These are phyloP conservation scores for Bellardia bayeri DNA, from an alignment of 2,888 invertebrate genomes.

Conservation along the genomic window DNA sequence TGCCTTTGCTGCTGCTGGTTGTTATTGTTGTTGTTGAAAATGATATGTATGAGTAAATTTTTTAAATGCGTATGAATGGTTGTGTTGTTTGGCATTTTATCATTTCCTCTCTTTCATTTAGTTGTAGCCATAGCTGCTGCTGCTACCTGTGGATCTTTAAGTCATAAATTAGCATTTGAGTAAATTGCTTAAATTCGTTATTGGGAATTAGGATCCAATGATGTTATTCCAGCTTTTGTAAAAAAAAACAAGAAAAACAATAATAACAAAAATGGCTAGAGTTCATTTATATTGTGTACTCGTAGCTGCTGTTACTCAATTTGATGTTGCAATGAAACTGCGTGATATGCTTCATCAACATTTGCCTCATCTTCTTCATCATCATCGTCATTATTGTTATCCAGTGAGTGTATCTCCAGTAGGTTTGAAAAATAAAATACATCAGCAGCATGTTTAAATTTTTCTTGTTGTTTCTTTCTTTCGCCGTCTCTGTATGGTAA, in stretches of 20 bases:
- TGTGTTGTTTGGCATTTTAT: constrained; percentile 61
- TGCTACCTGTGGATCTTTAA: constrained; percentile 83
- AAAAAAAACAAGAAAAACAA: not conserved
- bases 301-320: constrained; percentile 72
- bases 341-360: constrained; percentile 69
- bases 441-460: constrained; percentile 62
- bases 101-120: constrained; percentile 57
- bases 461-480: constrained; percentile 66
- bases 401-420: constrained; percentile 47
- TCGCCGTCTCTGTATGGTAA: constrained; percentile 55
- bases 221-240: constrained; percentile 70
- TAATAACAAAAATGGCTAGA: constrained; percentile 31
- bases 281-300: constrained; percentile 46
- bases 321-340: constrained; percentile 74
- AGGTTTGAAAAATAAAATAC: constrained; percentile 62
- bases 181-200: constrained; percentile 84
- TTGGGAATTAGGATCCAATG: constrained; percentile 82
- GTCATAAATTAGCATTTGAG: constrained; percentile 84
- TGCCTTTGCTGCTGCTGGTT: constrained; percentile 17
- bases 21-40: not conserved
- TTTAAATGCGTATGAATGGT: constrained; percentile 3
- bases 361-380: constrained; percentile 26
- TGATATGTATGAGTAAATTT: constrained; percentile 23
- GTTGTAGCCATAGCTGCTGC: constrained; percentile 46
- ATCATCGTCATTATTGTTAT: constrained; percentile 39